phyloP scores from a whole-genome alignment of 2,113 vertebrate genomes.

The Anolis carolinensis region DNA sequence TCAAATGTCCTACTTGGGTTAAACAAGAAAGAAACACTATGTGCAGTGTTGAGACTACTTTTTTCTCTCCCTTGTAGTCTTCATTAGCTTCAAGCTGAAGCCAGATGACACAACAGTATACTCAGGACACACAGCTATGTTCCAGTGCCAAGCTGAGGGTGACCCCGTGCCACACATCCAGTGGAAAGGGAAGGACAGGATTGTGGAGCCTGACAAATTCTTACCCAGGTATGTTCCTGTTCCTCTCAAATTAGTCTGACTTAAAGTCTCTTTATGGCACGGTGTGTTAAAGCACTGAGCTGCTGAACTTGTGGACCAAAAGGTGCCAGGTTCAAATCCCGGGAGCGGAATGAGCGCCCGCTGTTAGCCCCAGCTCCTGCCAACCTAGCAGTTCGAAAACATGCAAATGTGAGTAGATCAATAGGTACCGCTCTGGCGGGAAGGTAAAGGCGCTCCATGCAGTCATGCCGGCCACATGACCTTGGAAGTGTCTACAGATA shows the following conservation, averaged over 20 bases:
- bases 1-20: not conserved
- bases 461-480: too few relatives aligned
- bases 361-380: too few relatives aligned
- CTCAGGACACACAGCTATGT: conserved; percentile 92
- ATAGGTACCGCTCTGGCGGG: too few relatives aligned
- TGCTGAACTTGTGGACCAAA: too few relatives aligned
- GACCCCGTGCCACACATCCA: conserved; percentile 91
- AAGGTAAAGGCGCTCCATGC: too few relatives aligned
- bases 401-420: too few relatives aligned
- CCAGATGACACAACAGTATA: conserved; percentile 94
- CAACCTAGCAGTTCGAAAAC: too few relatives aligned
- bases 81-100: conserved; percentile 88
- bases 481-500: too few relatives aligned
- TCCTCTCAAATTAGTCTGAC: not conserved
- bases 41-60: not conserved
- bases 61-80: conserved; percentile 77
- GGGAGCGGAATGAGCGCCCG: too few relatives aligned
- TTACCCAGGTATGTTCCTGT: conserved; percentile 77
- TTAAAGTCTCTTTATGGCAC: not conserved
- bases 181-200: conserved; percentile 93
- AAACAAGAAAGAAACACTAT: not conserved
- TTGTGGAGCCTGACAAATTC: conserved; percentile 80
- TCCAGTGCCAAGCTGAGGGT: conserved; percentile 93
- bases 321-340: too few relatives aligned
- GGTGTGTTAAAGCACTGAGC: too few relatives aligned